Conservation (phyloP, 2,113 vertebrate species). For the Guaruba guarouba region DNA sequence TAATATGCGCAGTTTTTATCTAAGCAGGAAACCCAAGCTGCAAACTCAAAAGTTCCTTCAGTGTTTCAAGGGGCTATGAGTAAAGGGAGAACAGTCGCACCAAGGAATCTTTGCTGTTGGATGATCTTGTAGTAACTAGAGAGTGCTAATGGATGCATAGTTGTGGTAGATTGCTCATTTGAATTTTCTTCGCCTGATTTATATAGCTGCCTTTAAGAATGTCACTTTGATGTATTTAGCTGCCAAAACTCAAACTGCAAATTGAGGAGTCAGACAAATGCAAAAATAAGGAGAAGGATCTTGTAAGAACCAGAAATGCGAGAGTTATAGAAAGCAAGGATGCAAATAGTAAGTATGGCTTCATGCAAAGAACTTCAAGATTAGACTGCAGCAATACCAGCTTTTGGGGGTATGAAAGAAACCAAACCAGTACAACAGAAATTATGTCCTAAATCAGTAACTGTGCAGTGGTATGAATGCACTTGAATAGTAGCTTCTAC, state of each 20-base stretch:
- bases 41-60: background rate
- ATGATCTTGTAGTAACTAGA: background rate
- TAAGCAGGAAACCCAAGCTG: background rate
- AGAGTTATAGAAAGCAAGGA: background rate
- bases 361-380: background rate
- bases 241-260: background rate
- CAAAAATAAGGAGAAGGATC: background rate
- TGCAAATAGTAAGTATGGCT: background rate
- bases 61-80: background rate
- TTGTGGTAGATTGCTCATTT: background rate
- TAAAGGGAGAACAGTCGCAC: background rate
- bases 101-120: background rate
- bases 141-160: background rate
- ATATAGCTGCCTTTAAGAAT: background rate
- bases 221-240: background rate
- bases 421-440: background rate
- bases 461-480: background rate
- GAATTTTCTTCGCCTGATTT: background rate
- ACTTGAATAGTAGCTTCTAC: background rate
- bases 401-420: background rate
- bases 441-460: background rate
- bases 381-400: background rate
- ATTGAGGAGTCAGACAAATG: background rate
- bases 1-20: rapidly evolving
- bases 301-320: background rate